Evolutionary conservation across 1,140 invertebrate species (phyloP).

Genomic region (Babylonia areolata): DNA sequence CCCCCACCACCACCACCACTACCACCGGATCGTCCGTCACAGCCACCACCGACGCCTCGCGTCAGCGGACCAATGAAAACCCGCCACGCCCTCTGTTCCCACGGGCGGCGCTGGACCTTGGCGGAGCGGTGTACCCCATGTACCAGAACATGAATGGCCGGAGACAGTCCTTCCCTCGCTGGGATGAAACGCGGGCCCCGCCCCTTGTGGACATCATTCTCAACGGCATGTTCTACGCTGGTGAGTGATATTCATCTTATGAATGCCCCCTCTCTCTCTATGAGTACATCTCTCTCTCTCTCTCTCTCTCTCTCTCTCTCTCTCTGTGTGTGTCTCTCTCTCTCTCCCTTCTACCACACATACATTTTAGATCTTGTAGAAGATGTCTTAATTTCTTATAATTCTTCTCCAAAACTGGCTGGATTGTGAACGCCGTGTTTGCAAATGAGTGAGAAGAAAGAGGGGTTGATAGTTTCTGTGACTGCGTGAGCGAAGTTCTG

Average conservation of each 20-base stretch:
- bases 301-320: no score
- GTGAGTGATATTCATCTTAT: background rate
- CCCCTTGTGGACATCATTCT: conserved; percentile 20
- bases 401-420: no score
- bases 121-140: conserved; percentile 41
- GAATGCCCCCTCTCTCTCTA: no score
- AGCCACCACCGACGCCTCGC: background rate
- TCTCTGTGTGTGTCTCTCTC: no score
- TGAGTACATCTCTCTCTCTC: no score
- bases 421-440: no score
- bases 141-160: conserved; percentile 31
- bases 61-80: background rate
- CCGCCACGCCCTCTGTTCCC: conserved; percentile 9
- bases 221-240: conserved; percentile 33
- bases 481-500: no score
- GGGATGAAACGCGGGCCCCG: conserved; percentile 17
- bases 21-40: background rate
- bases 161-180: conserved; percentile 14
- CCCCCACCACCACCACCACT: background rate
- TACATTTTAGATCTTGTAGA: no score
- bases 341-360: no score
- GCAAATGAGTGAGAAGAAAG: no score
- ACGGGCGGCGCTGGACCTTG: conserved; percentile 5
- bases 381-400: no score
- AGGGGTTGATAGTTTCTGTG: no score